Conservation (phyloP, 2,797 vertebrate species). For the Sternarchorhynchus goeldii region DNA sequence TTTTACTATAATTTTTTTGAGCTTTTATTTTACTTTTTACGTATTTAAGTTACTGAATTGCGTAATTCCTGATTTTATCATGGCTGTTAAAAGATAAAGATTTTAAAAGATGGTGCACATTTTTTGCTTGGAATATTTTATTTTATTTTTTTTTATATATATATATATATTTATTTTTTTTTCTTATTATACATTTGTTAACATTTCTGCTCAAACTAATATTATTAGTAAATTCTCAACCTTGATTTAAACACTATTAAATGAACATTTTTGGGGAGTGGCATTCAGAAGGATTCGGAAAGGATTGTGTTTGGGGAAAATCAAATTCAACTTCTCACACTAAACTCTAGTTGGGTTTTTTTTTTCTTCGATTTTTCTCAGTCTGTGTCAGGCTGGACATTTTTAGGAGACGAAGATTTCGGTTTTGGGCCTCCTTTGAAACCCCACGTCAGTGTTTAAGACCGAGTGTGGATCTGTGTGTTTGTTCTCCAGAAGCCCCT, state of each 20-base stretch:
- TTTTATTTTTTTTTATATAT: background rate
- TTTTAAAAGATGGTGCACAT: background rate
- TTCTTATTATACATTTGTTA: too few relatives aligned
- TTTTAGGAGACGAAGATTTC: slow-evolving; percentile 26
- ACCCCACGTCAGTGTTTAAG: slow-evolving; percentile 21
- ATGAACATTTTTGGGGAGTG: too few relatives aligned
- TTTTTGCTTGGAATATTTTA: slow-evolving; percentile 12
- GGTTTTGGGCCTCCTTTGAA: slow-evolving; percentile 5
- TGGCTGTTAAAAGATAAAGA: background rate
- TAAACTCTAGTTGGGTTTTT: background rate
- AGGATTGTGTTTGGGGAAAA: too few relatives aligned
- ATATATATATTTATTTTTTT: too few relatives aligned
- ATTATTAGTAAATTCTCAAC: too few relatives aligned
- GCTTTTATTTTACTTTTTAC: too few relatives aligned
- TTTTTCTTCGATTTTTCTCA: background rate
- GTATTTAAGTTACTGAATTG: too few relatives aligned
- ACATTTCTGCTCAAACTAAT: too few relatives aligned
- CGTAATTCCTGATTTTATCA: background rate
- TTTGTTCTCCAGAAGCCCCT: slow-evolving; percentile 56
- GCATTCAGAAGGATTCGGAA: too few relatives aligned
- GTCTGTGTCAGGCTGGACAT: background rate
- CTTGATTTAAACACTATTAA: too few relatives aligned
- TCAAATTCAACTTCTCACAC: too few relatives aligned
- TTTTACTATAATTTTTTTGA: too few relatives aligned
- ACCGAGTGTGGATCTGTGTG: slow-evolving; percentile 45